Conservation (phyloP, 2,113 vertebrate genomes). For the Chrysochloris asiatica region DNA sequence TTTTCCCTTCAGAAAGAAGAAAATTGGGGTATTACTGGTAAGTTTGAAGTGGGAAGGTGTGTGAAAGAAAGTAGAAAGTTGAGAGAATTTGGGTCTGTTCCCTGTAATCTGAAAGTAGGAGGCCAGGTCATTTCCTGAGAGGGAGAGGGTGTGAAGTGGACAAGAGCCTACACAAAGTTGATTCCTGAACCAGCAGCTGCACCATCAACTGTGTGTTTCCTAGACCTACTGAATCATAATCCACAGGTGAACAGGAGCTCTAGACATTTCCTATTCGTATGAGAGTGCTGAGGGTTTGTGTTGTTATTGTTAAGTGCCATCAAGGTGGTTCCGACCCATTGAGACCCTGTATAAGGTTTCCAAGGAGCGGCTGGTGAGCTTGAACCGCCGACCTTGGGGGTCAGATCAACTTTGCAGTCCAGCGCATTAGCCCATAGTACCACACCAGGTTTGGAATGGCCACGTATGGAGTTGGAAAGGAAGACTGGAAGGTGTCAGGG, state of each 20-base stretch:
- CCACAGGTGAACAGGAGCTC: not conserved
- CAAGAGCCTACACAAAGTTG: not conserved
- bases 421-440: too few species aligned
- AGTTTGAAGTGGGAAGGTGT: not conserved
- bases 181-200: not conserved
- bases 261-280: not conserved
- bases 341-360: too few species aligned
- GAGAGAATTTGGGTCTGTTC: not conserved
- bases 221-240: not conserved
- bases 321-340: too few species aligned
- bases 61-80: not conserved
- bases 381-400: too few species aligned
- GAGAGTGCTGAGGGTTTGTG: not conserved
- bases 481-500: not conserved
- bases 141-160: not conserved
- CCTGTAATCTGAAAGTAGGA: not conserved
- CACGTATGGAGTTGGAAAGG: not conserved
- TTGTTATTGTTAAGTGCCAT: too few species aligned
- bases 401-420: too few species aligned
- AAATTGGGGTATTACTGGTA: not conserved
- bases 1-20: not conserved
- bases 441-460: too few species aligned
- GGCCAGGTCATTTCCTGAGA: not conserved
- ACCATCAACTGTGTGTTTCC: not conserved
- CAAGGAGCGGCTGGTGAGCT: too few species aligned